phyloP scores from a whole-genome alignment of 1,140 invertebrate species.

The Orius laevigatus region DNA sequence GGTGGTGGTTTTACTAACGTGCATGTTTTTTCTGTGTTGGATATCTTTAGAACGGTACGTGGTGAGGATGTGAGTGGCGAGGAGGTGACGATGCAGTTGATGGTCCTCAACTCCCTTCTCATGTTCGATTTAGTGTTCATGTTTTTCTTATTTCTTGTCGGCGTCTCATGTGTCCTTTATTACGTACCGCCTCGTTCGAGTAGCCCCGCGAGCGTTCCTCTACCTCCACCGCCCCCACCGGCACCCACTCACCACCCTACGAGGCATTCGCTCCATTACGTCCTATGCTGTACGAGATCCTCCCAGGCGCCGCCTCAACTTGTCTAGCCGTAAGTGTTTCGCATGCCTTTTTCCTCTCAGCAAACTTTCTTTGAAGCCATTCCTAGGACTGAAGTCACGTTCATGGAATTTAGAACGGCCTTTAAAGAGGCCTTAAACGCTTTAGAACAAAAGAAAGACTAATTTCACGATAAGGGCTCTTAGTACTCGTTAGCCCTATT shows the following conservation, averaged over 20 bases:
- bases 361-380: no score
- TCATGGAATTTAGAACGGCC: no score
- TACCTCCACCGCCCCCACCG: constrained; percentile 27
- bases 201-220: constrained; percentile 22
- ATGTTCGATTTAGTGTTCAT: constrained; percentile 74
- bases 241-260: constrained; percentile 22
- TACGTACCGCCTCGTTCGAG: constrained; percentile 39
- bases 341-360: no score
- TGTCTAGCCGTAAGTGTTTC: constrained; percentile 11
- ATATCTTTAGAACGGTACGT: no score
- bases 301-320: constrained; percentile 10
- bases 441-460: no score
- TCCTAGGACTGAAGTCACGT: no score
- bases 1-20: no score
- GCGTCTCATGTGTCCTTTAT: constrained; percentile 61
- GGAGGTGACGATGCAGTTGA: constrained; percentile 45
- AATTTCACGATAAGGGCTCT: no score
- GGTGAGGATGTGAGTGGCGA: constrained; percentile 8
- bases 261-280: constrained; percentile 6
- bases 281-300: constrained; percentile 13
- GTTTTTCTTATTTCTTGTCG: constrained; percentile 66
- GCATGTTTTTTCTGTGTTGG: no score
- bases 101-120: constrained; percentile 66
- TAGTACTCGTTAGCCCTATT: no score
- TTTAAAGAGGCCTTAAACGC: no score